Percentiles rank a stretch among this genome's conserved stretches.
phyloP scores from a whole-genome alignment of 2,797 vertebrate species.

The Amblyraja radiata region DNA sequence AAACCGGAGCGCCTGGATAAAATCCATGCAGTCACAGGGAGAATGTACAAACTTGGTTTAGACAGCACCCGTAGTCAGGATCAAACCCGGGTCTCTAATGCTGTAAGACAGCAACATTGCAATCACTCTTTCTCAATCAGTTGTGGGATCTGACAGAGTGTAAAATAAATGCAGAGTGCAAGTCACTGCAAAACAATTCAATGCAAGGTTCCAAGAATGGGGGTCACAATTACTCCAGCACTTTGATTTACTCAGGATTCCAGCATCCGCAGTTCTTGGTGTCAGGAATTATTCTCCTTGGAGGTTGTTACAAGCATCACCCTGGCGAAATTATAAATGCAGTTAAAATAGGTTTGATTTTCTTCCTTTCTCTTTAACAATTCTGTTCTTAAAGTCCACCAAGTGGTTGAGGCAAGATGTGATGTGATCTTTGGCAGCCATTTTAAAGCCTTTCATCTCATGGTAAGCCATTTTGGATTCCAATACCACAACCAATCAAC shows the following conservation, averaged over 20 bases:
- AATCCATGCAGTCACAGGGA: too few species aligned
- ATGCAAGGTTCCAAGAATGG: neutral
- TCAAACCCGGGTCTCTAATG: too few species aligned
- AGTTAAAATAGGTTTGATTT: neutral
- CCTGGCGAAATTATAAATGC: neutral
- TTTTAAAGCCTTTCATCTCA: neutral
- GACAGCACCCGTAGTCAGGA: too few species aligned
- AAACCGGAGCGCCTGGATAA: too few species aligned
- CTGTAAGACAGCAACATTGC: neutral
- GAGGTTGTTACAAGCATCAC: neutral
- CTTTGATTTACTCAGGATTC: too few species aligned
- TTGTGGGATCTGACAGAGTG: neutral
- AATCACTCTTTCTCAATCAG: neutral
- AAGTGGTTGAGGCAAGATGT: neutral
- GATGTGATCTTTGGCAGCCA: neutral
- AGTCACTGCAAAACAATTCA: neutral
- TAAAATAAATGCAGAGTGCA: neutral
- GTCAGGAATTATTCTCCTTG: neutral
- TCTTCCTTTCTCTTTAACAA: neutral
- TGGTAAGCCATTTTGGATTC: too few species aligned
- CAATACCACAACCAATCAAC: neutral
- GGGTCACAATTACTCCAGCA: too few species aligned
- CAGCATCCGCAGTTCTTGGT: too few species aligned
- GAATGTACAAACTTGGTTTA: too few species aligned
- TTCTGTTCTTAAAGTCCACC: neutral